phyloP scores from a whole-genome alignment of 2,888 invertebrate species.

The Tortrix viridana region DNA sequence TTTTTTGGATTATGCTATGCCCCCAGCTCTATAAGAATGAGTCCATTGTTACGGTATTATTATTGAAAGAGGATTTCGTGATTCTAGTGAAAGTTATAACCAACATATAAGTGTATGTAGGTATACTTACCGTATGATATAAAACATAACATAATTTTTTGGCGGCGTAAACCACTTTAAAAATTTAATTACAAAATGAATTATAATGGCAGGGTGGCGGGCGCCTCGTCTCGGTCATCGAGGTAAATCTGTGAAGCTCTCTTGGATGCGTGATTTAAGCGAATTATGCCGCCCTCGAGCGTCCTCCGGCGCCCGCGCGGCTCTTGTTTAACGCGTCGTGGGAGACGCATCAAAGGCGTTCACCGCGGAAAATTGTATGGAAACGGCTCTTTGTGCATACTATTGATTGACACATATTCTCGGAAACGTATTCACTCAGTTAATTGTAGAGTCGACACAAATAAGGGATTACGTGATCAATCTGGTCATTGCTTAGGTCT shows the following conservation, averaged over 20 bases:
- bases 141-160: too few relatives aligned
- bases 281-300: constrained; percentile 70
- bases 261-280: constrained; percentile 69
- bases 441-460: too few relatives aligned
- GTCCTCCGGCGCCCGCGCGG: constrained; percentile 51
- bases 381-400: constrained; percentile 46
- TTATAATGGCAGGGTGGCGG: constrained; percentile 37
- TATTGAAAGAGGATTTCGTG: constrained; percentile 17
- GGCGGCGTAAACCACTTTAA: too few relatives aligned
- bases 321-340: constrained; percentile 75
- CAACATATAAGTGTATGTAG: too few relatives aligned
- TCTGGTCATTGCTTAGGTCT: too few relatives aligned
- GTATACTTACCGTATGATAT: too few relatives aligned
- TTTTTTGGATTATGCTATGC: constrained; percentile 72
- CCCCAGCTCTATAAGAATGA: constrained; percentile 51
- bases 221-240: constrained; percentile 44
- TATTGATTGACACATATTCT: background rate
- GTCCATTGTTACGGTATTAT: constrained; percentile 33
- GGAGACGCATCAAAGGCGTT: constrained; percentile 70
- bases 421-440: too few relatives aligned
- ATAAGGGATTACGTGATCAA: too few relatives aligned
- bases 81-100: background rate
- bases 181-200: too few relatives aligned
- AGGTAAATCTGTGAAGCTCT: constrained; percentile 53
- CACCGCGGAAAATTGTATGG: constrained; percentile 55